These are phyloP conservation scores for Sebastes fasciatus DNA, from an alignment of 2,113 vertebrate species.

Conservation along the genomic window DNA sequence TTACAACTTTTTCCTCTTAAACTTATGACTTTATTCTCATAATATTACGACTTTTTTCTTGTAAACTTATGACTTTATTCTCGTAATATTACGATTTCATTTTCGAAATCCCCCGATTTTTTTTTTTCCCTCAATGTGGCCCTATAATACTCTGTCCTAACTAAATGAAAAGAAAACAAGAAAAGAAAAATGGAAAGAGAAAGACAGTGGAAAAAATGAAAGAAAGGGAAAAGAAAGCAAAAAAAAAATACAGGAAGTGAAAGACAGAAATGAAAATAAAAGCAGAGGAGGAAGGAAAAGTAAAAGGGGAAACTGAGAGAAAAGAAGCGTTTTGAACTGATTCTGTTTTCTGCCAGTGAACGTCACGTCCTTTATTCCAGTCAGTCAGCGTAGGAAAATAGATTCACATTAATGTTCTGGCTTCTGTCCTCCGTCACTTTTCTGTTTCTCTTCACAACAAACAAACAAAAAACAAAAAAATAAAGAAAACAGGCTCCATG, in stretches of 20 bases:
- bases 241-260: background rate
- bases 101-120: no score
- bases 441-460: conserved; percentile 53
- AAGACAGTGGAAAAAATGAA: no score
- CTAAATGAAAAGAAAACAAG: no score
- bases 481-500: background rate
- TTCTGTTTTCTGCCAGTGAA: conserved; percentile 32
- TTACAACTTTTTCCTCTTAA: no score
- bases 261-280: no score
- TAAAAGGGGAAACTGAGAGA: background rate
- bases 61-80: no score
- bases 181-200: no score
- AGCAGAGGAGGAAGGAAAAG: background rate
- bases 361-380: conserved; percentile 69
- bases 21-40: no score
- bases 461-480: conserved; percentile 52
- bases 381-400: conserved; percentile 70
- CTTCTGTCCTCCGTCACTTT: conserved; percentile 34
- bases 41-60: no score
- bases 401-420: conserved; percentile 63
- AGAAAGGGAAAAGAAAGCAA: background rate
- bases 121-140: no score
- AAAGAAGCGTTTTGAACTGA: background rate
- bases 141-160: no score
- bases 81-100: no score